Evolutionary conservation across 2,797 vertebrate genomes (phyloP), one percentile per base, ranked within the genome.

Genomic region (Selene dorsalis): DNA sequence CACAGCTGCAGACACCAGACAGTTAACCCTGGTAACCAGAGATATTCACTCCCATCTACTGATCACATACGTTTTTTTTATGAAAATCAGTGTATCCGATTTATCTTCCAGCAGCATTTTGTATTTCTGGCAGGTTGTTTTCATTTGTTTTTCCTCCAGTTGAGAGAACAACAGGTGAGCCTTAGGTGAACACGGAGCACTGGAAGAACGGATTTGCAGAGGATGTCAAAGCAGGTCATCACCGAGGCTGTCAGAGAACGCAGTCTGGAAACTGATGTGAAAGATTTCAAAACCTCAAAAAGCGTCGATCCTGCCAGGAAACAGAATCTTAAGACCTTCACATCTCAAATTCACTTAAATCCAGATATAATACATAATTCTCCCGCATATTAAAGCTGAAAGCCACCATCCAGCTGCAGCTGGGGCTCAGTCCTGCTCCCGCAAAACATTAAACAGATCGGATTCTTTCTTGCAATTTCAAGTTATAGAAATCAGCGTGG

Each of bases 241-340:
- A 59, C 6, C 60, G 43, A 73, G 3, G 9, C 52, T 77, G 60
- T 4, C 30, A 55, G 14, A 55, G n/a, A 57, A 63, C 48, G 66
- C 20, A 75, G 69, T 18, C 52, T 67, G 69, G 56, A 75, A 66
- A 66, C 47, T 75, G 75, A 80, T 57, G 69, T 64, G 48, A 71
- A 32, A 57, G 68, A 58, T 64, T 76, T 69, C 24, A 71, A 60
- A 75, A 59, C 18, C 53, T 78, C 64, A 26, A 30, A 17, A 32
- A 22, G 38, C 53, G 56, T 60, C 3, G 0, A 24, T 53, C 24
- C 43, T 9, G 26, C 64, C 59, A 69, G n/a, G 24, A 63, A 78
- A 48, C 67, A 18, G 20, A 48, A 66, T 69, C 22, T 24, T 7
- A 82, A 61, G 48, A 50, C 18, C 28, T 20, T 13, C 62, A 58